Evolutionary conservation across 1,140 invertebrate genomes (phyloP).

Genomic region (Achatina immaculata): DNA sequence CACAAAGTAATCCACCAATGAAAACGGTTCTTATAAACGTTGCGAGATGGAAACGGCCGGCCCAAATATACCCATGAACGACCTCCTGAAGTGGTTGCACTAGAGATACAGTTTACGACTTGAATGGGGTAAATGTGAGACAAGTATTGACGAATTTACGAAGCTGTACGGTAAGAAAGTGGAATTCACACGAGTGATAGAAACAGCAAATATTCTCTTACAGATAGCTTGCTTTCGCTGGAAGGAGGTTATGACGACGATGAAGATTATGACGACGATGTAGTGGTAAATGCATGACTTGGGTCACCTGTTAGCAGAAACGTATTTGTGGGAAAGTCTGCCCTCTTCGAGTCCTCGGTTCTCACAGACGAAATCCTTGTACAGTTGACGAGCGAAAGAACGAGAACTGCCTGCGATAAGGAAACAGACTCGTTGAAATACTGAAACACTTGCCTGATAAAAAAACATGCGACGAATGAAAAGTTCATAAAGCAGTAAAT

Average conservation of each 20-base stretch:
- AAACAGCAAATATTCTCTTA: neutral
- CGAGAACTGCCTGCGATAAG: neutral
- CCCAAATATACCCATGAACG: too few species aligned
- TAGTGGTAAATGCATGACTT: neutral
- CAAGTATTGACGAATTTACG: slow-evolving; percentile 1
- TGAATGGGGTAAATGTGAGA: neutral
- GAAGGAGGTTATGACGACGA: neutral
- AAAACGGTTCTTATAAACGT: neutral
- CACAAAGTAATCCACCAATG: neutral
- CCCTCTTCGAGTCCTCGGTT: neutral
- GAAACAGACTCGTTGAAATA: neutral
- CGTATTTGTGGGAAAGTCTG: neutral
- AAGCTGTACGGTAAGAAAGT: neutral
- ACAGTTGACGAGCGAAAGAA: neutral
- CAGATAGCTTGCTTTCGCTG: neutral
- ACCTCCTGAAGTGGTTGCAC: neutral
- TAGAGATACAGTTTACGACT: neutral
- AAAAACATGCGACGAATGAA: neutral
- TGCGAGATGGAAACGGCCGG: neutral
- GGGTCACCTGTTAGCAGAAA: neutral
- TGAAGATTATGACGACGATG: neutral
- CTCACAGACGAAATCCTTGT: slow-evolving; percentile 1
- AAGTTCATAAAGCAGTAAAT: slow-evolving; percentile 3
- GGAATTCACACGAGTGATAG: neutral
- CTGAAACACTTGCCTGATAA: neutral